Conservation (phyloP, 2,113 vertebrate genomes). For the Saguinus imperator region DNA sequence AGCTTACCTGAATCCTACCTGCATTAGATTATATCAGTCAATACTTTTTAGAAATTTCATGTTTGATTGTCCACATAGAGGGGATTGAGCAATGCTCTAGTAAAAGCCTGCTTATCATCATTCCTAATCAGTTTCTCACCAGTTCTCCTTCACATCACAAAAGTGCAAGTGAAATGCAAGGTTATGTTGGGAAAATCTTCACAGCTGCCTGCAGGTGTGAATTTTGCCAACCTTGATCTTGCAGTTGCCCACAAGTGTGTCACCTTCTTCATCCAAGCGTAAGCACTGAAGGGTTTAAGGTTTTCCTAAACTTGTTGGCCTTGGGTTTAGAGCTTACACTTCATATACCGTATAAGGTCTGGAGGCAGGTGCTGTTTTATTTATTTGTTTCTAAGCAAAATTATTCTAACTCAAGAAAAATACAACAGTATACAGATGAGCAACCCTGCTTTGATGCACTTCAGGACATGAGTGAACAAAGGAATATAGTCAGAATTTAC, state of each 20-base stretch:
- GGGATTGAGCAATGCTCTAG: not conserved
- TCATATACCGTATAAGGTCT: accelerated
- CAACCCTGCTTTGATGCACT: not conserved
- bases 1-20: not conserved
- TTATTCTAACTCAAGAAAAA: not conserved
- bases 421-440: not conserved
- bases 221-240: not conserved
- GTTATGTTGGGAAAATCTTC: not conserved
- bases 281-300: not conserved
- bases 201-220: not conserved
- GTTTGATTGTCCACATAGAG: not conserved
- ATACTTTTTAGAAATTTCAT: not conserved
- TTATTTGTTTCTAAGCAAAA: not conserved
- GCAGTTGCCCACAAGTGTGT: no score
- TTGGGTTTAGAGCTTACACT: not conserved
- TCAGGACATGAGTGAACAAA: not conserved
- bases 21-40: not conserved
- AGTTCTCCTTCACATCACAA: not conserved
- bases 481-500: not conserved
- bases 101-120: not conserved
- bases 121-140: not conserved
- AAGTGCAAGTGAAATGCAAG: not conserved
- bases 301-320: not conserved
- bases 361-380: not conserved
- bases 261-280: not conserved